These are phyloP conservation scores for Dendroctonus valens DNA, from an alignment of 1,140 invertebrate genomes.

Conservation along the genomic window DNA sequence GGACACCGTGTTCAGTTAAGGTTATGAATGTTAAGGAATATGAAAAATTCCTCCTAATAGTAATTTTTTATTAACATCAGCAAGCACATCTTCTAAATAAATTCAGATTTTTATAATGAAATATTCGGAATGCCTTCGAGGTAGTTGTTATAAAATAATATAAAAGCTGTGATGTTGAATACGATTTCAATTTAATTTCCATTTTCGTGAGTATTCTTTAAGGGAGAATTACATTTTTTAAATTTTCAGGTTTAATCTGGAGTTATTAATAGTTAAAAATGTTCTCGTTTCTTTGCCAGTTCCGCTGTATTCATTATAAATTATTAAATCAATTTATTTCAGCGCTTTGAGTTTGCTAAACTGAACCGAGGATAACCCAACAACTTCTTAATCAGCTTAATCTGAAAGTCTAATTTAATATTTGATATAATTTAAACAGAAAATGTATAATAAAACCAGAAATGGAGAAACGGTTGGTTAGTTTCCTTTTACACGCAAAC, in stretches of 20 bases:
- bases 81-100: too few species aligned
- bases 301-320: slow-evolving; percentile 18
- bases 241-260: slow-evolving; percentile 18
- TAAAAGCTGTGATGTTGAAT: slow-evolving; percentile 18
- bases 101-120: too few species aligned
- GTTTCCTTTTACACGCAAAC: too few species aligned
- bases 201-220: slow-evolving; percentile 12
- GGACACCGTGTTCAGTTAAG: too few species aligned
- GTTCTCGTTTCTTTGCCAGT: slow-evolving; percentile 6
- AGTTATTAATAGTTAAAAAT: slow-evolving; percentile 22
- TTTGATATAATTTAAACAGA: background rate
- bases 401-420: slow-evolving; percentile 8
- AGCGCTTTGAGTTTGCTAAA: slow-evolving; percentile 12
- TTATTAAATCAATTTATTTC: slow-evolving; percentile 23
- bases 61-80: too few species aligned
- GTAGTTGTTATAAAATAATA: slow-evolving; percentile 1
- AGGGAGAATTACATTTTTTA: slow-evolving; percentile 7
- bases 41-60: too few species aligned
- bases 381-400: slow-evolving; percentile 15
- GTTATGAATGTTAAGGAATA: too few species aligned
- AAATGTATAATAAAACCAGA: background rate
- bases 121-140: too few species aligned
- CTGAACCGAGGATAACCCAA: slow-evolving; percentile 10
- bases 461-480: too few species aligned
- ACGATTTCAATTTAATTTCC: slow-evolving; percentile 14